Evolutionary conservation across 2,888 invertebrate genomes (phyloP).

Genomic region (Zhengitettix transpicula): DNA sequence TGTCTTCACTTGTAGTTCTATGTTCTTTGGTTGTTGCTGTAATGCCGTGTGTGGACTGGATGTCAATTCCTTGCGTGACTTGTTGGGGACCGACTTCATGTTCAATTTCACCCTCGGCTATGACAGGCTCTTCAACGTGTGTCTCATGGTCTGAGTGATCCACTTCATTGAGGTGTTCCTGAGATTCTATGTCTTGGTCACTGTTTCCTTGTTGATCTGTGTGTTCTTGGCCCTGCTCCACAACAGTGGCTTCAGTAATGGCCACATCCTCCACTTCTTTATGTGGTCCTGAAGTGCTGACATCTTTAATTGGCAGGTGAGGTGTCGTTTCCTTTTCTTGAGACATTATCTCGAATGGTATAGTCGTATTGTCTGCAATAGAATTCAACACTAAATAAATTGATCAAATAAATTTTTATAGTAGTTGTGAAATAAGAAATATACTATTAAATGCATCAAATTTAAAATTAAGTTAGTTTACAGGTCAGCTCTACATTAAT

Average conservation of each 20-base stretch:
- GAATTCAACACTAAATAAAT: too few species aligned
- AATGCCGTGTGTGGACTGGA: too few species aligned
- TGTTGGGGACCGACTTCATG: neutral
- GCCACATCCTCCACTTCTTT: neutral
- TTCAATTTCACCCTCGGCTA: neutral
- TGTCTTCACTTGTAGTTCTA: neutral
- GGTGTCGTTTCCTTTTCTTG: constrained; percentile 6
- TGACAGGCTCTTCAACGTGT: neutral
- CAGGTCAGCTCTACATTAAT: too few species aligned
- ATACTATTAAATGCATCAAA: too few species aligned
- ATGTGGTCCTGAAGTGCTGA: too few species aligned
- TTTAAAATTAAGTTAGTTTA: too few species aligned
- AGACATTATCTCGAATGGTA: constrained; percentile 12
- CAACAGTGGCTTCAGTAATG: neutral
- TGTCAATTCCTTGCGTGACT: constrained; percentile 1
- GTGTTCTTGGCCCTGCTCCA: neutral
- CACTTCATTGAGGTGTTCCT: neutral
- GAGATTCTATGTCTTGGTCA: neutral
- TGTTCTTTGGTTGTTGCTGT: neutral
- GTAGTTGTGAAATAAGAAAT: too few species aligned
- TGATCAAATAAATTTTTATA: too few species aligned
- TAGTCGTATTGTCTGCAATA: constrained; percentile 17
- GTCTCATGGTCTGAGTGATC: neutral
- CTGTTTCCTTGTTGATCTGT: neutral
- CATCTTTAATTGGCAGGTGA: too few species aligned